Evolutionary conservation across 2,888 invertebrate genomes (phyloP), one percentile per base, ranked within the genome.

Genomic region (Drosophila suboccidentalis): DNA sequence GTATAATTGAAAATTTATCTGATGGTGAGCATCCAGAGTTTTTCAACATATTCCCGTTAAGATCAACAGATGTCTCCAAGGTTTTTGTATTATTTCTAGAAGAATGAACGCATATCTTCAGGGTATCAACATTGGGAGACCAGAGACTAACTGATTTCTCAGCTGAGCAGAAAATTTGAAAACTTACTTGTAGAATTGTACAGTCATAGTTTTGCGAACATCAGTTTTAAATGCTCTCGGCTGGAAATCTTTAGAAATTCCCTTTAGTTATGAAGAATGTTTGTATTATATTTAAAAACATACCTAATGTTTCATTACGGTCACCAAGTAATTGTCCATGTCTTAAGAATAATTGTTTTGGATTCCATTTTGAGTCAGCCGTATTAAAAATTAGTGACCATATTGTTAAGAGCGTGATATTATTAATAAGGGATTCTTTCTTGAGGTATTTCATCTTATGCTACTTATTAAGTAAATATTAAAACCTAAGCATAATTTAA

Each of bases 1-100:
- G 72, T 32, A 92, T 71, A 41, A 92, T 89, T n/a, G 92, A 87
- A 63, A 91, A 90, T 58, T 92, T 91, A 59, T 92, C 92, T 17
- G 80, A 68, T 4, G 87, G 64, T 29, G 62, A 59, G 38, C 92
- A 92, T 34, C 89, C 87, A 5, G 90, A 77, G 9, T 58, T 59
- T 1, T 69, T 29, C 15, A 85, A 60, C 10, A 59, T 55, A 13
- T 74, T 67, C 2, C 11, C 66, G 44, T 69, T 71, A 4, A 74
- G 55, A 11, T 43, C 51, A 1, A 78, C 74, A 1, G 73, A 36
- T 4, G 73, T 62, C 43, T 87, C 85, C 57, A 74, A 36, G 3
- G 79, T 81, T 47, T 80, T 87, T 8, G 83, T 74, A 36, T 86
- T 88, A 47, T 86, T 86, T 57, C 82, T 82, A 41, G 1, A 61